Percentiles rank a stretch among this genome's conserved stretches.
These are phyloP conservation scores for Platycheirus albimanus DNA, from an alignment of 2,888 invertebrate genomes.

Conservation along the genomic window DNA sequence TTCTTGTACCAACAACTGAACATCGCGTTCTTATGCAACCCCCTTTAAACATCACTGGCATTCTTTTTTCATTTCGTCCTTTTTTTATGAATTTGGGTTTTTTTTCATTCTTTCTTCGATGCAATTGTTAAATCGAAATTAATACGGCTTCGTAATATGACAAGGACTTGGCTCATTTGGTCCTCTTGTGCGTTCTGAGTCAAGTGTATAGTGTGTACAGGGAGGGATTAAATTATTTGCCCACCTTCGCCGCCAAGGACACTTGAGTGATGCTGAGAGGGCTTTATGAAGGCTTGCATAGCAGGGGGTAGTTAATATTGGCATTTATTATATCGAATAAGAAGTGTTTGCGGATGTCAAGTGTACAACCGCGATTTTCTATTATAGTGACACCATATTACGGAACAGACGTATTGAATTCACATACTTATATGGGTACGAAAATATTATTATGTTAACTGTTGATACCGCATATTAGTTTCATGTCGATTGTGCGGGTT, in stretches of 20 bases:
- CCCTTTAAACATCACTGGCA: slow-evolving; percentile 38
- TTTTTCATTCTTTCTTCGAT: slow-evolving; percentile 42
- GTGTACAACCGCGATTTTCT: slow-evolving; percentile 51
- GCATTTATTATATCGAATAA: slow-evolving; percentile 45
- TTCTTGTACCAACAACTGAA: slow-evolving; percentile 48
- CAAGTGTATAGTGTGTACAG: slow-evolving; percentile 58
- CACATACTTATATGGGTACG: slow-evolving; percentile 20
- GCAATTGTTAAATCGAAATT: slow-evolving; percentile 68
- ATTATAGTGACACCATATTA: slow-evolving; percentile 3
- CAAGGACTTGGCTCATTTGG: slow-evolving; percentile 59
- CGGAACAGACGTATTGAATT: slow-evolving; percentile 37
- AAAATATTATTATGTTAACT: slow-evolving; percentile 45
- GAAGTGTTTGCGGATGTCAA: slow-evolving; percentile 65
- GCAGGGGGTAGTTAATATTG: slow-evolving; percentile 70
- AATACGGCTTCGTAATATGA: slow-evolving; percentile 69
- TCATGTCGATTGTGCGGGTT: slow-evolving; percentile 29
- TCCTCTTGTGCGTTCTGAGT: slow-evolving; percentile 46
- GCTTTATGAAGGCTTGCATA: slow-evolving; percentile 28
- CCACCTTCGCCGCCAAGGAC: slow-evolving; percentile 68
- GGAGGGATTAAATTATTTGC: slow-evolving; percentile 72
- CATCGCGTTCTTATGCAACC: slow-evolving; percentile 38
- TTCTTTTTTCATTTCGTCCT: slow-evolving; percentile 39
- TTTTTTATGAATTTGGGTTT: slow-evolving; percentile 27
- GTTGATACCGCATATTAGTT: slow-evolving; percentile 49
- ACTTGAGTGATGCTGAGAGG: slow-evolving; percentile 37